Conservation (phyloP, 2,888 invertebrate genomes). For the Dicyrtoma fusca region DNA sequence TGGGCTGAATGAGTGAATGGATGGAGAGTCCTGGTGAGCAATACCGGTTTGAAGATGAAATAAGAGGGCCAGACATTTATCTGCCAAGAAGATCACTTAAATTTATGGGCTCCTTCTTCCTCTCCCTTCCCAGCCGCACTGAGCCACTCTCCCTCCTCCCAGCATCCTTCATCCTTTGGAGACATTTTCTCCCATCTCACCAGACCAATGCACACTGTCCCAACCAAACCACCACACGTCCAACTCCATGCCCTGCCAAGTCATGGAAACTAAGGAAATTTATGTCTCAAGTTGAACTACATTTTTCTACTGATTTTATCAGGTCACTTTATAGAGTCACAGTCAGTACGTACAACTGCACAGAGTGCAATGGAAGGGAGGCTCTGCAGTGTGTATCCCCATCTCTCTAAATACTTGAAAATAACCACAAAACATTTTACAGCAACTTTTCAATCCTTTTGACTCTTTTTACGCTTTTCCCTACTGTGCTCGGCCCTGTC, state of each 20-base stretch:
- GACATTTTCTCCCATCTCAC: conserved; percentile 29
- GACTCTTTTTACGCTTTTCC: too few relatives aligned
- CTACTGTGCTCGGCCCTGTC: too few relatives aligned
- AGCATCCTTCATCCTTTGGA: conserved; percentile 14
- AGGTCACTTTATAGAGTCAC: conserved; percentile 47
- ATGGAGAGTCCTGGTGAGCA: conserved; percentile 42
- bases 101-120: conserved; percentile 47
- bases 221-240: background rate
- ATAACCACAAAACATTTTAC: too few relatives aligned
- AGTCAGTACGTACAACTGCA: too few relatives aligned
- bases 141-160: conserved; percentile 13
- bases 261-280: conserved; percentile 39
- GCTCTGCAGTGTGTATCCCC: too few relatives aligned
- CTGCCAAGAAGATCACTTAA: conserved; percentile 46
- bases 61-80: conserved; percentile 48
- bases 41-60: conserved; percentile 50
- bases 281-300: conserved; percentile 48
- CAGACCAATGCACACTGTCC: background rate
- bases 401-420: too few relatives aligned
- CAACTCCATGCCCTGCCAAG: background rate
- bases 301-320: conserved; percentile 51
- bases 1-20: conserved; percentile 27
- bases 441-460: too few relatives aligned
- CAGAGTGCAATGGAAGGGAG: too few relatives aligned
- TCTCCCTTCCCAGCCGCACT: background rate